Percentiles rank a stretch among this genome's conserved stretches.
These are phyloP conservation scores for Athene cunicularia DNA, from an alignment of 2,113 vertebrate species.

Conservation along the genomic window DNA sequence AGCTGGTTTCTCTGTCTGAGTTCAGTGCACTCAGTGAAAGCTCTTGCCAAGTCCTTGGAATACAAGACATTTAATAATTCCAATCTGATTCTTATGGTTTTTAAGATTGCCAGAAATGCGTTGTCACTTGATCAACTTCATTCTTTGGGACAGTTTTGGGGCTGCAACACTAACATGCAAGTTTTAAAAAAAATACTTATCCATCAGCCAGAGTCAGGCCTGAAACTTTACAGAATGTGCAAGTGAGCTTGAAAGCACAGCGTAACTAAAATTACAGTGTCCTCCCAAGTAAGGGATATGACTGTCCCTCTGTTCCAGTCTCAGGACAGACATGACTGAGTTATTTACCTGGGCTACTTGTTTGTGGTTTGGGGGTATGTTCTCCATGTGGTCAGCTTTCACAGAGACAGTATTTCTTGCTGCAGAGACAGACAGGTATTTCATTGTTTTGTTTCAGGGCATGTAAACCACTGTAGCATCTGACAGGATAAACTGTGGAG, in stretches of 20 bases:
- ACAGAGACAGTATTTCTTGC: conserved; percentile 80
- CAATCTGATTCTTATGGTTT: neutral
- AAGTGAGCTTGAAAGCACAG: neutral
- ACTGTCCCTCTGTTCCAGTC: neutral
- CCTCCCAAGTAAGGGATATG: neutral
- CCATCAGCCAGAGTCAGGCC: neutral
- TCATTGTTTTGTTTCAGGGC: neutral
- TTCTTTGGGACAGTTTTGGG: neutral
- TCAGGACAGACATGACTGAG: neutral
- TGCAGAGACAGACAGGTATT: neutral
- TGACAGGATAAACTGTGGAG: neutral
- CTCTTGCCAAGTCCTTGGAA: too few relatives aligned
- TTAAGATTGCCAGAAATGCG: neutral
- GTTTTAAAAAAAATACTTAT: neutral
- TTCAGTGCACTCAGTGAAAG: neutral
- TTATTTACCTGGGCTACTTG: conserved; percentile 77
- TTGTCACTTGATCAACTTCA: neutral
- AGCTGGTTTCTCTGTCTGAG: neutral
- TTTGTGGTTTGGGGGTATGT: conserved; percentile 83
- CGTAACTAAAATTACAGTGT: neutral
- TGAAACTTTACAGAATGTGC: neutral
- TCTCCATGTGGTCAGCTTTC: conserved; percentile 75
- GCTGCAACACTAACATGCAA: neutral
- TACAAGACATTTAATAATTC: neutral
- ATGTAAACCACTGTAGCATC: neutral